Evolutionary conservation across 2,113 vertebrate genomes (phyloP).

Genomic region (Microcebus jonahi): DNA sequence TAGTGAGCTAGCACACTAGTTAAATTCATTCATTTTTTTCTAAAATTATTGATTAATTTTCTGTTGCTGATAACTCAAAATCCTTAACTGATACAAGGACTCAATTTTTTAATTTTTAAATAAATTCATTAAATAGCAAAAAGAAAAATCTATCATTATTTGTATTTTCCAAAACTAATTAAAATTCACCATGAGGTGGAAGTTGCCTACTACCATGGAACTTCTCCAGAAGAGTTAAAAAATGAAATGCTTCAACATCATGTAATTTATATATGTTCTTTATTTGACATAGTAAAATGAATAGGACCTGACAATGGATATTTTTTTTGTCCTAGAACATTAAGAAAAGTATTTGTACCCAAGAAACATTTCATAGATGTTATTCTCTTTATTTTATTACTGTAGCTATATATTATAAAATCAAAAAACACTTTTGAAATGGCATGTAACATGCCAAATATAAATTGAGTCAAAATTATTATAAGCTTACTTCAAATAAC

Average conservation of each 20-base stretch:
- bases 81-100: background rate
- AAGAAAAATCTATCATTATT: background rate
- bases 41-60: background rate
- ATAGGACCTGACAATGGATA: background rate
- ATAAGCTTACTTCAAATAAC: background rate
- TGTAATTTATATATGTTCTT: background rate
- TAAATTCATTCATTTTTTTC: background rate
- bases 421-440: background rate
- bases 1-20: background rate
- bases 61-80: background rate
- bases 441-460: background rate
- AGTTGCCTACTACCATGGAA: background rate
- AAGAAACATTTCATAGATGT: background rate
- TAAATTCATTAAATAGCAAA: background rate
- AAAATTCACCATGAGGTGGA: background rate
- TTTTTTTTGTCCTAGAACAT: background rate
- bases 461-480: background rate
- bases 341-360: background rate
- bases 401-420: background rate
- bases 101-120: background rate
- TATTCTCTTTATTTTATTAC: background rate
- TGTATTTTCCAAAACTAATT: background rate
- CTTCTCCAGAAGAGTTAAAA: background rate
- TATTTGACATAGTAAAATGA: background rate
- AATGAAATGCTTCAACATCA: background rate